Evolutionary conservation across 2,888 invertebrate genomes (phyloP).

Genomic region (Noctua pronuba): DNA sequence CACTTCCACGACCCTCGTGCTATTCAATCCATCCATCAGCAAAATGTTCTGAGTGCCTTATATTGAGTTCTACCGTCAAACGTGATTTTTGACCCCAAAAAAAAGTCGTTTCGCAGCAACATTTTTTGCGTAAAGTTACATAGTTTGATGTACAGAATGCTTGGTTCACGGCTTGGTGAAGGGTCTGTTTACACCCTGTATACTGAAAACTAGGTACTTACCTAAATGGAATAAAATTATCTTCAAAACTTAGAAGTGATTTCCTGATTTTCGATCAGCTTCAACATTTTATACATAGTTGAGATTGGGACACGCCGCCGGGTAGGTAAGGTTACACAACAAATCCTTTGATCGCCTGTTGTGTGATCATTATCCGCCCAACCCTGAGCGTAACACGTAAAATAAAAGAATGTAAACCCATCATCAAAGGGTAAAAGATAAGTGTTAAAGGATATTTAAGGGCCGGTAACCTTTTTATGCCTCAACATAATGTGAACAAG

Average conservation of each 20-base stretch:
- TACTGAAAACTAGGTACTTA: too few species aligned
- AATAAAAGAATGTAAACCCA: slow-evolving; percentile 32
- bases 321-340: slow-evolving; percentile 14
- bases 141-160: too few species aligned
- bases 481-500: slow-evolving; percentile 8
- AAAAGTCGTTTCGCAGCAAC: too few species aligned
- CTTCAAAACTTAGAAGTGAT: background rate
- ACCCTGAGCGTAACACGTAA: slow-evolving; percentile 38
- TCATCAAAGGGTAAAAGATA: slow-evolving; percentile 35
- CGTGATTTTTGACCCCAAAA: too few species aligned
- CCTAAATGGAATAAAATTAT: slow-evolving; percentile 2
- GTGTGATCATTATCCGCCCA: slow-evolving; percentile 64
- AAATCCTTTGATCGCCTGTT: slow-evolving; percentile 66
- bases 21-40: too few species aligned
- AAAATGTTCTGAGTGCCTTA: too few species aligned
- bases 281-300: slow-evolving; percentile 9
- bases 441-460: slow-evolving; percentile 21
- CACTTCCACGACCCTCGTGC: too few species aligned
- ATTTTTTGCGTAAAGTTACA: too few species aligned
- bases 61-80: too few species aligned
- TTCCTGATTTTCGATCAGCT: slow-evolving; percentile 9
- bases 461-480: slow-evolving; percentile 5
- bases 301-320: background rate
- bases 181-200: too few species aligned
- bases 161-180: too few species aligned